Base-by-base conservation (phyloP, 1,140 invertebrate species). In the Pomacea maculata region DNA sequence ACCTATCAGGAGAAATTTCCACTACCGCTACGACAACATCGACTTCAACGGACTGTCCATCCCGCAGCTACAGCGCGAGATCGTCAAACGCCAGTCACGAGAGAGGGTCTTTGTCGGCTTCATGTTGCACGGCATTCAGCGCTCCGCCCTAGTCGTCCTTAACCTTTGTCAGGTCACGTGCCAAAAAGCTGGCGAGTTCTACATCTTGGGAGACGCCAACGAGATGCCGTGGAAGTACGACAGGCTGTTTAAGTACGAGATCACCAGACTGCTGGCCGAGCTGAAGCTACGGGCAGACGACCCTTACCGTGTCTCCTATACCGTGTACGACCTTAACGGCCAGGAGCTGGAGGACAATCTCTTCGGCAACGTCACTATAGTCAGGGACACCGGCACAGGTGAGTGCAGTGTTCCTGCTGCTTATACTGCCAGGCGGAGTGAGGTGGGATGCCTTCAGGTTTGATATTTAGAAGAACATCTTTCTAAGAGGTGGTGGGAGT, bases 151-250 rank as follows among this genome's bases (percentile, higher is more conserved):
- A 29, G 65, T 78, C 29, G 67, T 52, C 17, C 19, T 73, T 73
- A 21, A 34, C 34, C 17, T 73, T 8, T 73, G 71, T 45, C n/a
- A 45, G 17, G 17, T 11, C 54, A 29, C 19, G n/a, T 73, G 71
- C 71, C 54, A 65, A 61, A 54, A 70, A 14, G 83, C 73, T 57
- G 80, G 83, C 0, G 83, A 84, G 70, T 84, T 84, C 78, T 84
- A 84, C 78, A 76, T 84, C 21, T 65, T 84, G 61, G 83, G 83
- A 29, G 80, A 80, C 61, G 61, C 63, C 57, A 52, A 79, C 54
- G 83, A 84, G 61, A 79, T 81, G 77, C 75, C 80, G 29, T 84
- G 83, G 83, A 55, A 64, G 1, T 84, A 82, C 65, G 80, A 84
- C 71, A n/a, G 83, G 54, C 55, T 77, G 7, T 84, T 79, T 74